Evolutionary conservation across 2,888 invertebrate genomes (phyloP).

Genomic region (Mythimna ferrago): DNA sequence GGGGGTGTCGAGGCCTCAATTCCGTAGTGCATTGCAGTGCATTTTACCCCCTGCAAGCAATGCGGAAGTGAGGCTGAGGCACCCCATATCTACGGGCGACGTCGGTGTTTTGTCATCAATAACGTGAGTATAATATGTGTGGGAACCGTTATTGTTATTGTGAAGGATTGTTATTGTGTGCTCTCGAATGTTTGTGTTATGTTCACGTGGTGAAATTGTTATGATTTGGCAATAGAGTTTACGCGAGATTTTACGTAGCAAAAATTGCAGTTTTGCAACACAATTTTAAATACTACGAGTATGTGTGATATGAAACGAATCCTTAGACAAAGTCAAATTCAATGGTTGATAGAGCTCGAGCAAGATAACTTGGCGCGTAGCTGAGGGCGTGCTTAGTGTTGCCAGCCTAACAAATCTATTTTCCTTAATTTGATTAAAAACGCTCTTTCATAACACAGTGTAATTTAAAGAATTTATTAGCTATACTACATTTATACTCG

Average conservation of each 20-base stretch:
- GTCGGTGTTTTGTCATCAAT: slow-evolving; percentile 47
- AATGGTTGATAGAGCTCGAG: too few species aligned
- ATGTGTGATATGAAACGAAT: too few species aligned
- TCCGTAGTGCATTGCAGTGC: slow-evolving; percentile 99
- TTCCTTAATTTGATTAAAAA: too few species aligned
- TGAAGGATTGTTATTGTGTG: slow-evolving; percentile 23
- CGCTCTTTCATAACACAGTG: too few species aligned
- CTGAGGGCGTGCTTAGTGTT: too few species aligned
- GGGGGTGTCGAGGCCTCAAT: slow-evolving; percentile 94
- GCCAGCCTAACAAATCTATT: too few species aligned
- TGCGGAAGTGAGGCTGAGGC: slow-evolving; percentile 96
- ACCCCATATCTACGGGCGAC: slow-evolving; percentile 76
- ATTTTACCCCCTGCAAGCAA: slow-evolving; percentile 96
- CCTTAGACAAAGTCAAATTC: too few species aligned
- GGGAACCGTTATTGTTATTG: slow-evolving; percentile 24
- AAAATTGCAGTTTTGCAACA: background rate
- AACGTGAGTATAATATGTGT: slow-evolving; percentile 39
- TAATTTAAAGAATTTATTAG: too few species aligned
- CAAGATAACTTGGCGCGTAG: too few species aligned
- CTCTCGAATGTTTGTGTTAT: slow-evolving; percentile 15
- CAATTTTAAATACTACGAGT: background rate
- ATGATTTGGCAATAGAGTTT: slow-evolving; percentile 5
- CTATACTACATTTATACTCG: too few species aligned
- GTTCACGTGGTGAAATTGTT: slow-evolving; percentile 15
- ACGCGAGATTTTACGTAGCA: background rate